phyloP scores from a whole-genome alignment of 2,113 vertebrate genomes.

The Nyctereutes procyonoides region DNA sequence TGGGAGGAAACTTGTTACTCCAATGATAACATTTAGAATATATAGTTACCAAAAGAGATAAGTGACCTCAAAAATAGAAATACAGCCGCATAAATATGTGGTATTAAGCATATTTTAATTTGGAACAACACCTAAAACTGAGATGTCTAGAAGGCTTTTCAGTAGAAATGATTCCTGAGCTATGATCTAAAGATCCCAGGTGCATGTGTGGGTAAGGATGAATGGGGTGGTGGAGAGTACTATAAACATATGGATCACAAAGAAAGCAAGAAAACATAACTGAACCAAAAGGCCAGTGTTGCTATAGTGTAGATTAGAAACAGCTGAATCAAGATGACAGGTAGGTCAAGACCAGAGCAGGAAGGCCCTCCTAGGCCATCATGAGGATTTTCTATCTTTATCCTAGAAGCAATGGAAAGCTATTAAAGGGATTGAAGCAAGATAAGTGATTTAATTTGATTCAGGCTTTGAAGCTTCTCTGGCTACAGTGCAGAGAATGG shows the following conservation, averaged over 20 bases:
- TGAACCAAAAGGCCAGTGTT: background rate
- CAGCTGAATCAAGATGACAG: background rate
- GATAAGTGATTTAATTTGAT: background rate
- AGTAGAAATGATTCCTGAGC: background rate
- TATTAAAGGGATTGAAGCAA: background rate
- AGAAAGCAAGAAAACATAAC: background rate
- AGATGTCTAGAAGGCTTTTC: background rate
- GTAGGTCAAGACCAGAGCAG: background rate
- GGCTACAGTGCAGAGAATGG: background rate
- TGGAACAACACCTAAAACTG: no score
- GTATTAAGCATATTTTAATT: no score
- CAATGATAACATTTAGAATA: background rate
- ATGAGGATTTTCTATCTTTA: background rate
- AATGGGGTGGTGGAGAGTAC: background rate
- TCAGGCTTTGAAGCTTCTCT: background rate
- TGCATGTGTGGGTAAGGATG: no score
- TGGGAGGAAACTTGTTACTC: background rate
- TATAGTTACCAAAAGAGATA: background rate
- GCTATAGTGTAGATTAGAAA: background rate
- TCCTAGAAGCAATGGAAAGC: background rate
- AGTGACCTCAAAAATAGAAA: background rate
- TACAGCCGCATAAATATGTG: background rate
- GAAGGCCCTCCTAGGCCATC: background rate
- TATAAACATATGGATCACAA: background rate
- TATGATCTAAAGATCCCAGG: background rate